Evolutionary conservation across 1,140 invertebrate species (phyloP).

Genomic region (Calycopis cecrops): DNA sequence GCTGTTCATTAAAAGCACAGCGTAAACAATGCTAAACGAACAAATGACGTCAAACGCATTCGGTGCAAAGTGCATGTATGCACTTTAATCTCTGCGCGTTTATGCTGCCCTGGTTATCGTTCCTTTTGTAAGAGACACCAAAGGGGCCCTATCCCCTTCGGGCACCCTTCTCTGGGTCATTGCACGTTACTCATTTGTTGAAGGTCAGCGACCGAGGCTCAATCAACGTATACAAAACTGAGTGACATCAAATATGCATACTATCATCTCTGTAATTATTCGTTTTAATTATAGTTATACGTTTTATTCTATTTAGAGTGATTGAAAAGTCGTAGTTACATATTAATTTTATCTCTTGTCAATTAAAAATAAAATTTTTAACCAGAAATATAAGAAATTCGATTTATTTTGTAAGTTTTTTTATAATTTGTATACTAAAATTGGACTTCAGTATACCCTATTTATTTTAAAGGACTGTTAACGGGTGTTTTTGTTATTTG

Average conservation of each 20-base stretch:
- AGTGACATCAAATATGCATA: neutral
- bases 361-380: too few species aligned
- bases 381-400: too few species aligned
- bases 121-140: constrained; percentile 69
- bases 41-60: constrained; percentile 59
- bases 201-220: constrained; percentile 17
- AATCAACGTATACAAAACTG: constrained; percentile 1
- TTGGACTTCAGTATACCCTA: too few species aligned
- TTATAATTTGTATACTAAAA: too few species aligned
- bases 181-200: constrained; percentile 52
- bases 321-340: too few species aligned
- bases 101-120: constrained; percentile 60
- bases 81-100: constrained; percentile 59
- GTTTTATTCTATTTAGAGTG: too few species aligned
- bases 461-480: too few species aligned
- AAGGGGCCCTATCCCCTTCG: constrained; percentile 71
- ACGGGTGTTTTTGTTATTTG: too few species aligned
- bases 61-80: constrained; percentile 72
- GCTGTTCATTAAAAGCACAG: constrained; percentile 31
- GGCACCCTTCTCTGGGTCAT: constrained; percentile 69
- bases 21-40: constrained; percentile 61
- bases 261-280: too few species aligned
- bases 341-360: too few species aligned
- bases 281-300: too few species aligned
- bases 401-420: too few species aligned